Conservation (phyloP, 2,113 vertebrate species). For the Picathartes gymnocephalus region DNA sequence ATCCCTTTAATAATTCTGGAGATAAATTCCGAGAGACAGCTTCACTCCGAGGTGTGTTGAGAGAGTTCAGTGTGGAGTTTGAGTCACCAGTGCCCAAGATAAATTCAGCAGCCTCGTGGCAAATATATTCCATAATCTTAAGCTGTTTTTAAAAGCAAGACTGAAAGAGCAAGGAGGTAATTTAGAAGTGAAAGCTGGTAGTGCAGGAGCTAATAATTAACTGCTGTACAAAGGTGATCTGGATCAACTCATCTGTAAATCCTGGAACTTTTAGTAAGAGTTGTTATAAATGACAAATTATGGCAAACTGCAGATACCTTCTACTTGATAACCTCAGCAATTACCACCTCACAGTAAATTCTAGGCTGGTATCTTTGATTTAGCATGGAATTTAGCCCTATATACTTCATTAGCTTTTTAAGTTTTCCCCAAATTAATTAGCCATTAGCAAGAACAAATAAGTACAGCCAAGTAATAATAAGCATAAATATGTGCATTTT, state of each 20-base stretch:
- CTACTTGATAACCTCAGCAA: not conserved
- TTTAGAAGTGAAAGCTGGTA: not conserved
- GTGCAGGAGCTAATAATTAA: conserved; percentile 40
- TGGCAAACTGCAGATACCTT: not conserved
- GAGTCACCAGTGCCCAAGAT: not conserved
- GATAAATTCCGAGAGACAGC: not conserved
- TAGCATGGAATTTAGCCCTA: not conserved
- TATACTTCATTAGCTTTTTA: not conserved
- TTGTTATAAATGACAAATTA: not conserved
- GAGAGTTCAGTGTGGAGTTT: not conserved
- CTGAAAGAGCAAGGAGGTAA: not conserved
- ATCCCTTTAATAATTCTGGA: not conserved
- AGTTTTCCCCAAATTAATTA: not conserved
- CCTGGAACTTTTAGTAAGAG: conserved; percentile 4
- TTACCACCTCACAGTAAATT: conserved; percentile 21
- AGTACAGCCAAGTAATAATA: not conserved
- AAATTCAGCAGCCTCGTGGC: not conserved
- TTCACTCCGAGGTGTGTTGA: not conserved
- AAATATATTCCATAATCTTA: not conserved
- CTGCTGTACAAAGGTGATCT: conserved; percentile 15
- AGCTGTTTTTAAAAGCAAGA: not conserved
- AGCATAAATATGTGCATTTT: not conserved
- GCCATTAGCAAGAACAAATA: not conserved
- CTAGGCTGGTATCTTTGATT: not conserved
- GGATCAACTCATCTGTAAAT: conserved; percentile 47